A percentile compares a stretch with the other conserved stretches of the same genome.
Conservation (phyloP, 2,113 vertebrate species). For the Petrocephalus zakoni region DNA sequence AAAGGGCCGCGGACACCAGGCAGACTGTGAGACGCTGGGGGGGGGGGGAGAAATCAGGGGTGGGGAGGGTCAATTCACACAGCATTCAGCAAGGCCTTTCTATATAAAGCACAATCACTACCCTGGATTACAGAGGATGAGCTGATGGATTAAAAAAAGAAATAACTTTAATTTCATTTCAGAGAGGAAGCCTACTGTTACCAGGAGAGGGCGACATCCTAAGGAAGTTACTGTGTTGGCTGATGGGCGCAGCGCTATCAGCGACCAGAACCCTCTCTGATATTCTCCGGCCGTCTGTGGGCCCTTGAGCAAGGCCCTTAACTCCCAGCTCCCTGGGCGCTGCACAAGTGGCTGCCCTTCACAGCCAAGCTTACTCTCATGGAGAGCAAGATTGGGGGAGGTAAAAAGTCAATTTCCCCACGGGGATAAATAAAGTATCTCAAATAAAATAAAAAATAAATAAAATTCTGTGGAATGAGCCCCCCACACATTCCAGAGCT, state of each 20-base stretch:
- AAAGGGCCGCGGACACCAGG: slow-evolving; percentile 61
- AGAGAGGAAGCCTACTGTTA: background rate
- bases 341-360: no score
- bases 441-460: no score
- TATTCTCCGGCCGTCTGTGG: no score
- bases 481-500: background rate
- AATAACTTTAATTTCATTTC: background rate
- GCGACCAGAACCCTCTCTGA: background rate
- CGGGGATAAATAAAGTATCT: no score
- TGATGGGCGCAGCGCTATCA: background rate
- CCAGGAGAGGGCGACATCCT: background rate
- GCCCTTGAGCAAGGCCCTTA: no score
- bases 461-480: background rate
- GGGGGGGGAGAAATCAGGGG: background rate
- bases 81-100: background rate
- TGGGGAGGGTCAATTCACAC: background rate
- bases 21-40: slow-evolving; percentile 60
- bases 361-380: no score
- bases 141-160: background rate
- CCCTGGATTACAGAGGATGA: background rate
- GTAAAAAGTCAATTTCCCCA: no score
- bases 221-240: background rate
- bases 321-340: no score
- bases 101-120: background rate
- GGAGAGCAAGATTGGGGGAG: no score